Base-by-base conservation (phyloP, 2,797 vertebrate genomes). In the Micrastur ruficollis region DNA sequence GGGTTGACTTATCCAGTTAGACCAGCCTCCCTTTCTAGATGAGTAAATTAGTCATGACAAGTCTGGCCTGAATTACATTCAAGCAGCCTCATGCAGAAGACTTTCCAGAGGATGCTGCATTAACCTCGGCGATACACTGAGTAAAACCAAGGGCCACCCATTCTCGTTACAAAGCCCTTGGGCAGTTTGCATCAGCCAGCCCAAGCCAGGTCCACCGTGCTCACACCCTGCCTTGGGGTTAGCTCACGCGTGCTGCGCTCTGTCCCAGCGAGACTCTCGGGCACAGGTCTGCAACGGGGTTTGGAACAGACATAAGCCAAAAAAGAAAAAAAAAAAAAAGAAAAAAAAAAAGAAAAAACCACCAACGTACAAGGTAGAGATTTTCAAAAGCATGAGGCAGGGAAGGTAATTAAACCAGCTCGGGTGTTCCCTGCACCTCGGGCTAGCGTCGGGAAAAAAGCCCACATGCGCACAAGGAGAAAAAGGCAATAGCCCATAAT, bases 401-500 rank as follows among this genome's bases (percentile, higher is more conserved):
- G 52, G n/a, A 34, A 90, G 50, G 47, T 12, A 63, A 44, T 75
- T 46, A 72, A 85, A 68, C 19, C 76, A 74, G 71, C 44, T 89
- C 52, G 18, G 78, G 91, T 50, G 66, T 59, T 96, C 93, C 93
- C 93, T 26, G 84, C 86, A 79, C 89, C 92, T 44, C 78, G 27
- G 93, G 96, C 87, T 62, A 66, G 17, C 11, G 61, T 47, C 14
- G 11, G 80, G 70, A 62, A 82, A 68, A 38, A 65, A 80, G 53
- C 86, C 44, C 52, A 32, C 73, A 90, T 62, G 90, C 6, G 14
- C 63, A 50, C 73, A 66, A 9, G 44, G 59, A 59, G 75, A 40
- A 49, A 63, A 23, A 85, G 72, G 83, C 75, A 74, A 81, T 85
- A 98, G 97, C 95, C 97, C 95, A 96, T 97, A 97, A 98, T 97